phyloP scores from a whole-genome alignment of 2,113 vertebrate genomes.

The Upupa epops region DNA sequence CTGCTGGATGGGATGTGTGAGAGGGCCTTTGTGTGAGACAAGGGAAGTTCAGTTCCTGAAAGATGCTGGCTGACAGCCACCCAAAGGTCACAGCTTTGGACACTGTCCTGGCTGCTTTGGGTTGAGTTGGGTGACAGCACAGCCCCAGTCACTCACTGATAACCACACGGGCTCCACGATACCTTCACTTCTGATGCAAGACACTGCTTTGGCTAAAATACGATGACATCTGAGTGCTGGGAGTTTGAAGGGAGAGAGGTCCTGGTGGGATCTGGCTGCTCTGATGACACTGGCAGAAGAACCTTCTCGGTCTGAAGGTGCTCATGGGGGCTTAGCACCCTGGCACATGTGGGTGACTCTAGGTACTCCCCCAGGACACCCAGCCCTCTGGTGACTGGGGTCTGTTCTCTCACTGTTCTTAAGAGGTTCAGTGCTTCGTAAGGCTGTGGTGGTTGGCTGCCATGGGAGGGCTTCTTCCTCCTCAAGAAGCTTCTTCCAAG shows the following conservation, averaged over 20 bases:
- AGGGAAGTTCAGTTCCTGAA: neutral
- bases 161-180: rapidly evolving
- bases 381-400: neutral
- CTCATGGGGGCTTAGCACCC: neutral
- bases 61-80: neutral
- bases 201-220: neutral
- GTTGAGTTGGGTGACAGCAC: neutral
- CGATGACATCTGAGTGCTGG: neutral
- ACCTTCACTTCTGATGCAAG: neutral
- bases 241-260: neutral
- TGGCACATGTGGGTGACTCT: neutral
- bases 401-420: neutral
- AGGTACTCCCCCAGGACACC: neutral
- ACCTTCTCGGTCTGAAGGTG: neutral
- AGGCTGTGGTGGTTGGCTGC: neutral
- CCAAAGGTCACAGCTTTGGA: neutral
- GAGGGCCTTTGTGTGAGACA: neutral
- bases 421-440: neutral
- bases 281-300: neutral
- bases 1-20: rapidly evolving
- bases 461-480: neutral
- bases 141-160: neutral
- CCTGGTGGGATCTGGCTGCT: neutral
- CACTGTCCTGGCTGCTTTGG: neutral
- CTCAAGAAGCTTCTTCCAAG: neutral